Evolutionary conservation across 2,113 vertebrate species (phyloP).

Genomic region (Microcebus jonahi): DNA sequence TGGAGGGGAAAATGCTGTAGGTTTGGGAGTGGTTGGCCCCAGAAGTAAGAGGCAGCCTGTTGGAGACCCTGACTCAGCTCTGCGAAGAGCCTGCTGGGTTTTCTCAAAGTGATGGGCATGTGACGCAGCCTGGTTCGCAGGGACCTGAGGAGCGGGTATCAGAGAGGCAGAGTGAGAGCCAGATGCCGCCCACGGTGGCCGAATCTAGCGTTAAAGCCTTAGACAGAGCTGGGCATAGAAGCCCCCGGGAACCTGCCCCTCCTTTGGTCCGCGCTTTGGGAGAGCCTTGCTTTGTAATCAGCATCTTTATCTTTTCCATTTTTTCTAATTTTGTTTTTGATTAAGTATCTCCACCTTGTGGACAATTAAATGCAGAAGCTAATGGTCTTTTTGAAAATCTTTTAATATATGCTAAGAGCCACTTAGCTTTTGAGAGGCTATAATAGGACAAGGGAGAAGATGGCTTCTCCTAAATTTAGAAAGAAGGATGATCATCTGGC

Average conservation of each 20-base stretch:
- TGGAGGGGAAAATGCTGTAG: not conserved
- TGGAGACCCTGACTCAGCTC: not conserved
- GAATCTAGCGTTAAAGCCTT: not conserved
- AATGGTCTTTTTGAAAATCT: conserved; percentile 77
- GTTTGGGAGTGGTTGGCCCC: not conserved
- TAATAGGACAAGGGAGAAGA: conserved; percentile 66
- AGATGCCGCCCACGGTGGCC: not conserved
- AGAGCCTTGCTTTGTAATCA: conserved; percentile 51
- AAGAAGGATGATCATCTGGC: conserved; percentile 13
- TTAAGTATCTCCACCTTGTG: conserved; percentile 78
- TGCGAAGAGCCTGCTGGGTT: not conserved
- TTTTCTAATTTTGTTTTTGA: conserved; percentile 71
- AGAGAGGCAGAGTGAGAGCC: not conserved
- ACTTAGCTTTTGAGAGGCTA: conserved; percentile 58
- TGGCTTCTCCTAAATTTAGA: conserved; percentile 62
- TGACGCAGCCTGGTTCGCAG: not conserved
- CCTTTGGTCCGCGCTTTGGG: conserved; percentile 31
- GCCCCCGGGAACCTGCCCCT: not conserved
- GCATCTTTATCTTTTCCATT: conserved; percentile 62
- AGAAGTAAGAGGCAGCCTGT: not conserved
- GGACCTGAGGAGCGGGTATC: not conserved
- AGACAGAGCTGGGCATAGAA: fast-evolving
- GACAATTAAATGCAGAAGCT: conserved; percentile 73
- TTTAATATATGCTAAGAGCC: conserved; percentile 77
- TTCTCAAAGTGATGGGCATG: not conserved